These are phyloP conservation scores for Leucophenga varia DNA, from an alignment of 1,140 invertebrate species.

Conservation along the genomic window DNA sequence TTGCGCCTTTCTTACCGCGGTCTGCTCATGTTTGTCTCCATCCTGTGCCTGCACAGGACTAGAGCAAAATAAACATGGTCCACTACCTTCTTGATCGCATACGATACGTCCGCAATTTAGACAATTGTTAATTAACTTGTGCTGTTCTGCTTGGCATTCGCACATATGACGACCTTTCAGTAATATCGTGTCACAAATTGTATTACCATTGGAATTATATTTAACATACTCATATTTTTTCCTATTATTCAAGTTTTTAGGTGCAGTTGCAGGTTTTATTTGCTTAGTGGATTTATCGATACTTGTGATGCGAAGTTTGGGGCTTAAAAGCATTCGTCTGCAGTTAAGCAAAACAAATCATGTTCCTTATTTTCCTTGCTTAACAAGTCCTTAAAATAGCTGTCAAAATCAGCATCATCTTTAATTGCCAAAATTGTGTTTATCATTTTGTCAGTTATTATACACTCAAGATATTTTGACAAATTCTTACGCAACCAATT, in stretches of 20 bases:
- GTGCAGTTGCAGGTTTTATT: conserved; percentile 1
- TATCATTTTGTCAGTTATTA: conserved; percentile 66
- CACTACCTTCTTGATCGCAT: conserved; percentile 94
- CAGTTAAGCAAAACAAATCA: conserved; percentile 66
- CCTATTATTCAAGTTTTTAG: conserved; percentile 54
- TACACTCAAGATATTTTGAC: conserved; percentile 62
- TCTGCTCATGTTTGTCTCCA: too few species aligned
- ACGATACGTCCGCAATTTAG: conserved; percentile 91
- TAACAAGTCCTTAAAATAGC: conserved; percentile 69
- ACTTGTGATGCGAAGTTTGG: conserved; percentile 53
- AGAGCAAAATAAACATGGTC: conserved; percentile 92
- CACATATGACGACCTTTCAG: conserved; percentile 81
- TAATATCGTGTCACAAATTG: conserved; percentile 63
- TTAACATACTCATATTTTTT: conserved; percentile 78
- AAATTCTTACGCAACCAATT: conserved; percentile 45
- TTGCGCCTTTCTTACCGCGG: too few species aligned
- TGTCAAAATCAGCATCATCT: conserved; percentile 67
- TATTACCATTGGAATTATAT: conserved; percentile 72
- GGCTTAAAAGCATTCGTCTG: conserved; percentile 59
- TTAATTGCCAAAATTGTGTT: conserved; percentile 66
- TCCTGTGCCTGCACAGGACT: conserved; percentile 76
- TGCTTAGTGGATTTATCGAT: conserved; percentile 16
- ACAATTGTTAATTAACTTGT: conserved; percentile 92
- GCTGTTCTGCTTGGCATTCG: conserved; percentile 89
- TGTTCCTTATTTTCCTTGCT: conserved; percentile 66